A percentile compares a stretch with the other conserved stretches of the same genome.
Conservation (phyloP, 2,113 vertebrate species). For the Penelope pileata region DNA sequence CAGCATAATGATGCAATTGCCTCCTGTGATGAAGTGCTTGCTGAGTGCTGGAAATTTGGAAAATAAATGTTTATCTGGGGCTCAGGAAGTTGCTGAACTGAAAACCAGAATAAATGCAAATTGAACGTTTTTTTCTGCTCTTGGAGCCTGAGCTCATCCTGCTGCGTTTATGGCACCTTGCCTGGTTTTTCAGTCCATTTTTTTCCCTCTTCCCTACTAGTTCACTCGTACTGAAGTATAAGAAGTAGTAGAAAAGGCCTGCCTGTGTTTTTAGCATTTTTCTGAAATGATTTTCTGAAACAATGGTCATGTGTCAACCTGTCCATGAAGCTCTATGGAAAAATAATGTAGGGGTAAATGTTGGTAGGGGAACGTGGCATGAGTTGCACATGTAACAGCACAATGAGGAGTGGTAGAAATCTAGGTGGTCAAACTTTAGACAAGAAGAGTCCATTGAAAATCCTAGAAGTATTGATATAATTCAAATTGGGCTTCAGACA, state of each 20-base stretch:
- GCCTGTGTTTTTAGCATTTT: neutral
- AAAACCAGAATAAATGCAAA: neutral
- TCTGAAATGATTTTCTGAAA: neutral
- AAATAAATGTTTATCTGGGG: neutral
- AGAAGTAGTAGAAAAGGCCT: neutral
- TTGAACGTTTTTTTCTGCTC: neutral
- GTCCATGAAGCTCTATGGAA: neutral
- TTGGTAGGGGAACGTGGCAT: neutral
- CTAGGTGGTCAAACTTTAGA: neutral
- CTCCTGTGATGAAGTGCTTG: neutral
- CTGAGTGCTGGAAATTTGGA: neutral
- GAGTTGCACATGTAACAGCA: rapidly evolving
- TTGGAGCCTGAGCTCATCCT: neutral
- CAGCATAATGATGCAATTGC: neutral
- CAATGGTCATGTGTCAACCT: rapidly evolving
- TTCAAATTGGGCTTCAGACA: neutral
- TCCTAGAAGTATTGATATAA: rapidly evolving
- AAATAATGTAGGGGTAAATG: neutral
- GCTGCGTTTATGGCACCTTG: rapidly evolving
- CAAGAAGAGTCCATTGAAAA: neutral
- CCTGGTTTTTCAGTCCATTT: neutral
- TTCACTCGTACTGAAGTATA: neutral
- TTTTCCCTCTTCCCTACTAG: neutral
- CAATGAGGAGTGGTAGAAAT: rapidly evolving
- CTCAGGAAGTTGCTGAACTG: neutral